A percentile compares a stretch with the other conserved stretches of the same genome.
These are phyloP conservation scores for Kryptopterus vitreolus DNA, from an alignment of 2,797 vertebrate species.

Conservation along the genomic window DNA sequence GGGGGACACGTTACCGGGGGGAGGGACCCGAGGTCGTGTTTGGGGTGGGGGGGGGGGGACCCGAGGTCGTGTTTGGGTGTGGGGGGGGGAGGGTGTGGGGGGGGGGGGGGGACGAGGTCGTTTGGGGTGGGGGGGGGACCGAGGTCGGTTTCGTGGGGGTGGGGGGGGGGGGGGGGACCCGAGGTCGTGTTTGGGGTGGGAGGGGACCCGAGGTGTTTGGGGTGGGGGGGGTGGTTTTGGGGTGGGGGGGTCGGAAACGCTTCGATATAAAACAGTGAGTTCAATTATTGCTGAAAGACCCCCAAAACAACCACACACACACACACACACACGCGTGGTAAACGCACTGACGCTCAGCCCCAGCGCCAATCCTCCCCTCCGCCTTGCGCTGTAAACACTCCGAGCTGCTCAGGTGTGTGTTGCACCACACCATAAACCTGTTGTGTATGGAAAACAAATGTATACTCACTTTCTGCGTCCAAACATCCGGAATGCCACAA, in stretches of 20 bases:
- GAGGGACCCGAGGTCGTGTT: constrained; percentile 28
- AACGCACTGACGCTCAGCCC: neutral
- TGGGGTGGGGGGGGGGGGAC: too few relatives aligned
- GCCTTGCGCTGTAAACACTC: neutral
- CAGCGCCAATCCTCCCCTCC: neutral
- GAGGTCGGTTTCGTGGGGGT: too few relatives aligned
- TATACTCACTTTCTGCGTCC: constrained; percentile 80
- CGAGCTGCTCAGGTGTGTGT: neutral
- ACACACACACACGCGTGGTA: too few relatives aligned
- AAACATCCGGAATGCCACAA: constrained; percentile 73
- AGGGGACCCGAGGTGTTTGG: too few relatives aligned
- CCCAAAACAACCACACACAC: neutral
- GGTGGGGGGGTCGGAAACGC: too few relatives aligned
- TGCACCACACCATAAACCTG: neutral
- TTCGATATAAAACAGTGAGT: neutral
- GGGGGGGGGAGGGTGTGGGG: too few relatives aligned
- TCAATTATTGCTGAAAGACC: neutral
- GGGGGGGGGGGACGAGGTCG: too few relatives aligned
- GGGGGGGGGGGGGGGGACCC: constrained; percentile 38
- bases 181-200: too few relatives aligned
- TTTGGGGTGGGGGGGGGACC: too few relatives aligned
- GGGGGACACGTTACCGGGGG: constrained; percentile 50
- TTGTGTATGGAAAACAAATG: fast-evolving
- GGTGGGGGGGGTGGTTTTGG: too few relatives aligned
- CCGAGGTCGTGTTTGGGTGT: too few relatives aligned